Evolutionary conservation across 2,113 vertebrate genomes (phyloP).

Genomic region (Sterrhoptilus dennistouni): DNA sequence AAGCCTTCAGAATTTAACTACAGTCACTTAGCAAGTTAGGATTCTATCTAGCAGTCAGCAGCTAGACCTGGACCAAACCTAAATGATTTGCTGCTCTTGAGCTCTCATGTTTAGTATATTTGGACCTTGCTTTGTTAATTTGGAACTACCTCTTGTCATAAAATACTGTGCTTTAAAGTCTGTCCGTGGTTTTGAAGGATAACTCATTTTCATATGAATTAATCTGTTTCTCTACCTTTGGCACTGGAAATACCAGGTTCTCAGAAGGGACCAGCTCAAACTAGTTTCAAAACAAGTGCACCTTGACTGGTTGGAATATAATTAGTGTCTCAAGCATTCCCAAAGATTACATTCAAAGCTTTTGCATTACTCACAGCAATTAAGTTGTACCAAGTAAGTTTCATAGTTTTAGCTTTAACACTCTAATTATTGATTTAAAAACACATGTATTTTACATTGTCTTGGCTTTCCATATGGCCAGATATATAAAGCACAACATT

Average conservation of each 20-base stretch:
- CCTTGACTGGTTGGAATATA: constrained; percentile 52
- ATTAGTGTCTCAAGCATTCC: constrained; percentile 54
- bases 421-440: constrained; percentile 39
- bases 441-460: constrained; percentile 10
- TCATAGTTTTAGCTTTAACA: constrained; percentile 40
- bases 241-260: constrained; percentile 8
- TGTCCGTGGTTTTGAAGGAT: constrained; percentile 8
- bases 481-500: constrained; percentile 1
- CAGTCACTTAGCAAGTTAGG: not conserved
- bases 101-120: not conserved
- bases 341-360: constrained; percentile 60
- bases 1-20: not conserved
- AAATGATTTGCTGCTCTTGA: not conserved
- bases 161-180: not conserved
- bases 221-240: constrained; percentile 35
- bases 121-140: not conserved
- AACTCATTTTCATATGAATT: constrained; percentile 9
- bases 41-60: not conserved
- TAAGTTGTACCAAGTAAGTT: constrained; percentile 51
- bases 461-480: constrained; percentile 1
- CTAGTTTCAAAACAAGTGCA: constrained; percentile 54
- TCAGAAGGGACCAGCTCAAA: constrained; percentile 46
- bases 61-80: not conserved
- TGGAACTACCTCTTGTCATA: not conserved
- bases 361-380: constrained; percentile 64